Base-by-base conservation (phyloP, 2,113 vertebrate species). In the Pangasianodon hypophthalmus region DNA sequence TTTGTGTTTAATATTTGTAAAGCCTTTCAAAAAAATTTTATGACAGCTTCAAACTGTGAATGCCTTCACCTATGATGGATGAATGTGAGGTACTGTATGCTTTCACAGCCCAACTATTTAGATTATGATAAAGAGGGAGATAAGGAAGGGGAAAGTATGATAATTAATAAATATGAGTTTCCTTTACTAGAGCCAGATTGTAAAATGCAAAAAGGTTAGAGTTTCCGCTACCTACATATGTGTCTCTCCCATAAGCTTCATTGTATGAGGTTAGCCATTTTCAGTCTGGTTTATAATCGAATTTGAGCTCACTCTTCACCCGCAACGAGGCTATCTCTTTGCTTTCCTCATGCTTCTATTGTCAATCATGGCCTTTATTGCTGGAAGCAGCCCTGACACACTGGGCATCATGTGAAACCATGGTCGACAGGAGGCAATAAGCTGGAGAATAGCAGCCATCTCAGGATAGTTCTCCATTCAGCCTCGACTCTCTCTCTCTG, bases 381-480 rank as follows among this genome's bases (percentile, higher is more conserved):
- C 96, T 93, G 94, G 95, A 93, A 96, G 96, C 96, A 94, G 95
- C 93, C 93, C 97, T 97, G 98, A 97, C 96, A 97, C 94, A 93
- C 95, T 91, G 96, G 96, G 96, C 96, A 93, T 98, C 97, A 97
- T 96, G 96, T 95, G 96, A 97, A 97, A 96, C 97, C 94, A 94
- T 96, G 96, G 97, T 96, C 96, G 97, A 98, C 97, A 98, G 97
- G 96, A 97, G 96, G 97, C 97, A 98, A 97, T 99, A 97, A 97
- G 96, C 95, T 93, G 93, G 95, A 96, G 97, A 97, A 97, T 94
- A 96, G 97, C 97, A 95, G 96, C 97, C 97, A 97, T 98, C 97
- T 96, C 94, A 94, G 94, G 96, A 97, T 97, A 97, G 97, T 97
- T 97, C 97, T 97, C 97, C 97, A 97, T 97, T 98, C 90, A 90